Conservation (phyloP, 2,113 vertebrate genomes). For the Solea solea region DNA sequence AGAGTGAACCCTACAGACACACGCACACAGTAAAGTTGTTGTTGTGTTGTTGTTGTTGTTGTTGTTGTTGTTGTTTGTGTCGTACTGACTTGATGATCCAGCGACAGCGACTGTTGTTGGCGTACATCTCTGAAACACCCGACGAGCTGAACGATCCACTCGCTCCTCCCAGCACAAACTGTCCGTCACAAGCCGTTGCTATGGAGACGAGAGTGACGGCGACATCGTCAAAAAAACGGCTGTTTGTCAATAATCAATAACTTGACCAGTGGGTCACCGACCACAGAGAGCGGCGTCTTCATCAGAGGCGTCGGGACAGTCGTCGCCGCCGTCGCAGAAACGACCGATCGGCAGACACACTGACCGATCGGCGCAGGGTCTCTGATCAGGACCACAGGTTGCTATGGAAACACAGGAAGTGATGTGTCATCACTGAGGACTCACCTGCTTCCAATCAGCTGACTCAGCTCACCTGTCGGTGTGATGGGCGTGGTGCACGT, state of each 20-base stretch:
- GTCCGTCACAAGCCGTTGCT: constrained; percentile 79
- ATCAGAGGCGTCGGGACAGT: constrained; percentile 75
- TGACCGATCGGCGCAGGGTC: constrained; percentile 40
- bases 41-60: too few relatives aligned
- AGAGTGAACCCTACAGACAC: constrained; percentile 49
- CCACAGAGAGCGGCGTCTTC: constrained; percentile 69
- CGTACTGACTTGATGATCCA: constrained; percentile 77
- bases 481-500: neutral
- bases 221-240: neutral
- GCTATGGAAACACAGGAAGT: constrained; percentile 29
- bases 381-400: constrained; percentile 58
- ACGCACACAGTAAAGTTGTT: neutral
- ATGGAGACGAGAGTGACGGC: constrained; percentile 34
- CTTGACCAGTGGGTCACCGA: constrained; percentile 24
- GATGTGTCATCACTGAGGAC: neutral
- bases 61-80: neutral
- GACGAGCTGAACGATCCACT: constrained; percentile 71
- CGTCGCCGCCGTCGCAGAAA: constrained; percentile 72
- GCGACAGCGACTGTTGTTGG: constrained; percentile 63
- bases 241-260: neutral
- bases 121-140: constrained; percentile 47
- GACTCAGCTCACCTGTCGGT: constrained; percentile 30
- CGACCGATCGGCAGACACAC: constrained; percentile 49
- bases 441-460: neutral
- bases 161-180: constrained; percentile 69